Evolutionary conservation across 2,888 invertebrate species (phyloP).

Genomic region (Polia nebulosa): DNA sequence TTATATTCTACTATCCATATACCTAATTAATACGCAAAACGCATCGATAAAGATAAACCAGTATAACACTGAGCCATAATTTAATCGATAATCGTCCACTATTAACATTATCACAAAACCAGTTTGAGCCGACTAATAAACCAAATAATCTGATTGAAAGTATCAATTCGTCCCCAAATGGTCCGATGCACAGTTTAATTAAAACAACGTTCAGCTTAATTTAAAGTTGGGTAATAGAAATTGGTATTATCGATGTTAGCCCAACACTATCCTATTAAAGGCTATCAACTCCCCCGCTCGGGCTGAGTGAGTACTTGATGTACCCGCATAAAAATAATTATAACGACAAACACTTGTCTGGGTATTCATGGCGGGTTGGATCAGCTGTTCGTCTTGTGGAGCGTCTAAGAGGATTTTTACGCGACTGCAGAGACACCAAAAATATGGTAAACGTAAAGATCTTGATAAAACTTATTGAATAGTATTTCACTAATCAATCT

Average conservation of each 20-base stretch:
- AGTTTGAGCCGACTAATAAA: conserved; percentile 34
- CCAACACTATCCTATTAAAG: conserved; percentile 73
- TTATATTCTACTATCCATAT: conserved; percentile 1
- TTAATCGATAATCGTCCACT: conserved; percentile 19
- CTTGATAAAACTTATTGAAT: no score
- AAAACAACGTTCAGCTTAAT: conserved; percentile 57
- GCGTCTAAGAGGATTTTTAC: neutral
- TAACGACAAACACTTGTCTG: conserved; percentile 41
- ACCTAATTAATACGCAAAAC: conserved; percentile 1
- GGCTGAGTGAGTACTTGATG: conserved; percentile 41
- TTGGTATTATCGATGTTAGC: conserved; percentile 63
- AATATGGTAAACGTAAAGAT: no score
- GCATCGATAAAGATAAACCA: conserved; percentile 15
- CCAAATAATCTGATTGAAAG: conserved; percentile 64
- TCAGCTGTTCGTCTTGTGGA: conserved; percentile 33
- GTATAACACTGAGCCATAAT: conserved; percentile 10
- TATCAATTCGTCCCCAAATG: conserved; percentile 68
- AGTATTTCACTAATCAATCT: no score
- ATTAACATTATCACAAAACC: conserved; percentile 29
- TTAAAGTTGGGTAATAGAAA: conserved; percentile 58
- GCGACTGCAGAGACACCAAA: neutral
- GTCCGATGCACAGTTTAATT: conserved; percentile 64
- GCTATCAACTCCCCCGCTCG: conserved; percentile 70
- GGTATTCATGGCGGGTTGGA: conserved; percentile 30
- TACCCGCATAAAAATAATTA: conserved; percentile 66